A percentile compares a stretch with the other conserved stretches of the same genome.
These are phyloP conservation scores for Lytechinus variegatus DNA, from an alignment of 35 echinoderm and acorn worm genomes.

Conservation along the genomic window DNA sequence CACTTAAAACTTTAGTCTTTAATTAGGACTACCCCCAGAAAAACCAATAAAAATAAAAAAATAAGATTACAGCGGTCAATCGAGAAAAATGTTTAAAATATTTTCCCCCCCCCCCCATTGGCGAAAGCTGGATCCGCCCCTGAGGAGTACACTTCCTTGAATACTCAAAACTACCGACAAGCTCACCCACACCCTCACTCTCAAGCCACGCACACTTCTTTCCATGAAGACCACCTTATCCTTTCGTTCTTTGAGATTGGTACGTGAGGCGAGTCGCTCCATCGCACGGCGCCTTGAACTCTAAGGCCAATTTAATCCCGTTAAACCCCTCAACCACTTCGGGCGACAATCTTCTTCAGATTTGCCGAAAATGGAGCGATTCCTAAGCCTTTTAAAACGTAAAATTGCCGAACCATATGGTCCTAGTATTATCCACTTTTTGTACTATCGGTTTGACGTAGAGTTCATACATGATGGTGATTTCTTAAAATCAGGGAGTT, in stretches of 20 bases:
- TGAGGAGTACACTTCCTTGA: neutral
- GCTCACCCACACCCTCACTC: neutral
- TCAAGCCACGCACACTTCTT: neutral
- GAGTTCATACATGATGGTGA: neutral
- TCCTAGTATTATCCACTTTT: neutral
- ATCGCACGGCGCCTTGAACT: neutral
- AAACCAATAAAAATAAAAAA: no score
- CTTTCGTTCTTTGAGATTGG: neutral
- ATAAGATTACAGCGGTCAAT: no score
- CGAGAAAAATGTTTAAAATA: no score
- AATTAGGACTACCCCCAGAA: no score
- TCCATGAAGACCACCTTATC: neutral
- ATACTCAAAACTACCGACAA: neutral
- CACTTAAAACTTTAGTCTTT: no score
- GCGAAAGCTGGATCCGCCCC: no score
- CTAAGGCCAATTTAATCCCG: neutral
- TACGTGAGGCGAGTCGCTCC: neutral
- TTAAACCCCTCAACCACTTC: constrained; percentile 3
- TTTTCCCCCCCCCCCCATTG: no score
- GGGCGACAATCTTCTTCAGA: constrained; percentile 9
- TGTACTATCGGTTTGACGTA: neutral
- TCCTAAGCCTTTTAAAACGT: constrained; percentile 11
- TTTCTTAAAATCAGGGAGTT: neutral
- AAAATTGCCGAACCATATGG: constrained; percentile 11
- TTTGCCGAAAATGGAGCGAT: neutral